Percentiles rank a stretch among this genome's conserved stretches.
Evolutionary conservation across 2,888 invertebrate genomes (phyloP).

Genomic region (Chydorus sphaericus): DNA sequence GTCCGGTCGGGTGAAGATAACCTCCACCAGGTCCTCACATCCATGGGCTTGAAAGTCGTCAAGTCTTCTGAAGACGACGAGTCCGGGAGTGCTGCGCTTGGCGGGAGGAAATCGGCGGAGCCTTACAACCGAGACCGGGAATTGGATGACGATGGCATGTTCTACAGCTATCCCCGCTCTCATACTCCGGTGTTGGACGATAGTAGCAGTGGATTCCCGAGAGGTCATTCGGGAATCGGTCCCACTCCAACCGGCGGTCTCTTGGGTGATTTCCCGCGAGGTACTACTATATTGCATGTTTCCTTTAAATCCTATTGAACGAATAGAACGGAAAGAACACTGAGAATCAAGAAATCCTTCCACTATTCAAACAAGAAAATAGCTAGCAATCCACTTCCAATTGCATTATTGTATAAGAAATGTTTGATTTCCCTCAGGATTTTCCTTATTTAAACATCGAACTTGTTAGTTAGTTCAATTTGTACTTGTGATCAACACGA

Average conservation of each 20-base stretch:
- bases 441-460: too few relatives aligned
- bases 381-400: too few relatives aligned
- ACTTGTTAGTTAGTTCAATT: too few relatives aligned
- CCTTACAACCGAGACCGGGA: conserved; percentile 26
- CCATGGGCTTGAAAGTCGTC: conserved; percentile 39
- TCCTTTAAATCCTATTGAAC: too few relatives aligned
- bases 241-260: neutral
- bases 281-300: neutral
- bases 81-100: too few relatives aligned
- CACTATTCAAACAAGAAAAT: too few relatives aligned
- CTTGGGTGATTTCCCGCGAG: conserved; percentile 5
- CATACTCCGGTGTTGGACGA: neutral
- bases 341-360: too few relatives aligned
- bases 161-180: neutral
- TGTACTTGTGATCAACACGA: too few relatives aligned
- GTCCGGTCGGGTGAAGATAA: conserved; percentile 62
- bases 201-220: neutral
- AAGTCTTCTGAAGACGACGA: conserved; percentile 69
- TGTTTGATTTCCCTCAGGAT: too few relatives aligned
- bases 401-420: too few relatives aligned
- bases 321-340: too few relatives aligned
- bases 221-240: conserved; percentile 1
- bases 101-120: too few relatives aligned
- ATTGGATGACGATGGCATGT: neutral
- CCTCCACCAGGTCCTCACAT: conserved; percentile 35